A percentile compares a stretch with the other conserved stretches of the same genome.
Evolutionary conservation across 1,140 invertebrate species (phyloP).

Genomic region (Bathynomus jamesi): DNA sequence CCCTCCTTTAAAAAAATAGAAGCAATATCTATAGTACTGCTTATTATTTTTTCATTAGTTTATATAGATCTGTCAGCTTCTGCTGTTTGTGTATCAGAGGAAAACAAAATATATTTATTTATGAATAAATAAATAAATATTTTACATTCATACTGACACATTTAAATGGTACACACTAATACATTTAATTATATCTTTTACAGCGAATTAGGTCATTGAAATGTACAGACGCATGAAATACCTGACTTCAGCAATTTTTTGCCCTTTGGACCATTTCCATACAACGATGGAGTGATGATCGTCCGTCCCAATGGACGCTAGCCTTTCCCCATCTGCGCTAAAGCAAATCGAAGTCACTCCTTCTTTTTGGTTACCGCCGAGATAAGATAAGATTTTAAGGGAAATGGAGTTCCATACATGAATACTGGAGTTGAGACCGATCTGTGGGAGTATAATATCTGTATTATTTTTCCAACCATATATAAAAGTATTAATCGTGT

Average conservation of each 20-base stretch:
- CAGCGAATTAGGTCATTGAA: too few species aligned
- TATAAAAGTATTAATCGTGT: neutral
- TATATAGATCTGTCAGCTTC: too few species aligned
- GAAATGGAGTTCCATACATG: conserved; percentile 26
- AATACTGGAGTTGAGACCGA: conserved; percentile 20
- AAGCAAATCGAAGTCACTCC: conserved; percentile 24
- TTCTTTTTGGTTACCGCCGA: conserved; percentile 19
- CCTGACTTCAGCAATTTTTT: conserved; percentile 30
- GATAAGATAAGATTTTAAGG: conserved; percentile 19
- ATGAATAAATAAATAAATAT: too few species aligned
- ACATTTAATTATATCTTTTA: too few species aligned
- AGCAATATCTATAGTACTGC: too few species aligned
- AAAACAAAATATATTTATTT: too few species aligned
- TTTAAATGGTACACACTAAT: too few species aligned
- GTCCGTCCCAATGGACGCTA: conserved; percentile 29
- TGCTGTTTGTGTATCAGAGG: too few species aligned
- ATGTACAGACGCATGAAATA: too few species aligned
- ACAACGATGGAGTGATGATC: conserved; percentile 31
- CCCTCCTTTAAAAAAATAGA: too few species aligned
- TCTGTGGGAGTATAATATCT: conserved; percentile 4
- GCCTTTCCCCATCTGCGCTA: conserved; percentile 18
- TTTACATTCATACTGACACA: too few species aligned
- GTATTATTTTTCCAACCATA: neutral
- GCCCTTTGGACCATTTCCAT: conserved; percentile 35
- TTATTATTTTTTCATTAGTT: too few species aligned